phyloP scores from a whole-genome alignment of 2,797 vertebrate species.

The Hypotaenidia okinawae region DNA sequence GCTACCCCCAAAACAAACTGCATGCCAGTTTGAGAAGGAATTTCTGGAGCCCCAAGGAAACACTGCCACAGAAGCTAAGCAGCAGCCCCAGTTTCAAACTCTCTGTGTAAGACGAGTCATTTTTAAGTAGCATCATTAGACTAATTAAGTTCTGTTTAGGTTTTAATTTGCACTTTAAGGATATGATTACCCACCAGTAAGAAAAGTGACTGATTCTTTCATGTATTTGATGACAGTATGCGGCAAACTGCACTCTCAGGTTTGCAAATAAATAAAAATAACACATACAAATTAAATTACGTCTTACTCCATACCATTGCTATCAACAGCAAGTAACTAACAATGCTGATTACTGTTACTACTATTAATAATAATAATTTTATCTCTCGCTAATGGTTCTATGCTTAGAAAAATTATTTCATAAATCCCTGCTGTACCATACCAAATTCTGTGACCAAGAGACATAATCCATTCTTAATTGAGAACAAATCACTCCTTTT shows the following conservation, averaged over 20 bases:
- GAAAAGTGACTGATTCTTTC: not conserved
- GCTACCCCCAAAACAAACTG: fast-evolving
- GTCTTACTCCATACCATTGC: not conserved
- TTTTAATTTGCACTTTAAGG: conserved; percentile 51
- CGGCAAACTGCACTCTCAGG: not conserved
- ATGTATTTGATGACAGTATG: not conserved
- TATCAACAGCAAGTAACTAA: conserved; percentile 25
- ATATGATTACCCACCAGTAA: conserved; percentile 43
- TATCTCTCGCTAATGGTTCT: not conserved
- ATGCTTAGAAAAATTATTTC: conserved; percentile 9
- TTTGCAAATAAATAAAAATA: conserved; percentile 54
- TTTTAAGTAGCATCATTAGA: conserved; percentile 32
- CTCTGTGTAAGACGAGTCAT: not conserved
- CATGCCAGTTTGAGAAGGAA: not conserved
- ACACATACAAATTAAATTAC: not conserved
- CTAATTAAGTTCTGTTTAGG: conserved; percentile 46
- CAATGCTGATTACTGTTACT: not conserved
- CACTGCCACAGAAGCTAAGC: not conserved
- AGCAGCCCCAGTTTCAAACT: not conserved
- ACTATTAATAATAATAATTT: conserved; percentile 9
- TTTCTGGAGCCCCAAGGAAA: not conserved
- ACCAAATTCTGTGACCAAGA: conserved; percentile 51
- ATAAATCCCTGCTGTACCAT: conserved; percentile 8
- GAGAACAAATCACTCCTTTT: conserved; percentile 16
- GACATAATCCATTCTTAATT: conserved; percentile 53